Evolutionary conservation across 2,797 vertebrate genomes (phyloP).

Genomic region (Crotalus adamanteus): DNA sequence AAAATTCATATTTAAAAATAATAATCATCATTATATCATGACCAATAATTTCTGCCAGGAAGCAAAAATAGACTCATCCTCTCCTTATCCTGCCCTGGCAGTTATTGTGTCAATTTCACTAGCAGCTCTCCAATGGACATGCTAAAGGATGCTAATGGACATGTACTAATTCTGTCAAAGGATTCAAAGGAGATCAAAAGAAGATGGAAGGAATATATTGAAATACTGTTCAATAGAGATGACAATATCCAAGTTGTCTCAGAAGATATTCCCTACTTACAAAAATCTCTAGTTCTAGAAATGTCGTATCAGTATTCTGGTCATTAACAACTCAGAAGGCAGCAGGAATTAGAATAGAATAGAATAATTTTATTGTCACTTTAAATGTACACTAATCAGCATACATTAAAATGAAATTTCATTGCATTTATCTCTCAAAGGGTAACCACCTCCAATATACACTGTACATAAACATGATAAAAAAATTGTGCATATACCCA

Average conservation of each 20-base stretch:
- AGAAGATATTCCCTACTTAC: background rate
- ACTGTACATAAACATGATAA: no score
- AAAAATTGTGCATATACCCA: no score
- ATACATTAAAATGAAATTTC: no score
- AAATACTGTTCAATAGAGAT: background rate
- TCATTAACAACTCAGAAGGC: background rate
- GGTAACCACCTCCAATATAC: no score
- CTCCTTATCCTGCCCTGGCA: background rate
- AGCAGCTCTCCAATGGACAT: background rate
- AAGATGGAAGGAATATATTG: background rate
- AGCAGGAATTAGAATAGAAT: no score
- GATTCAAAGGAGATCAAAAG: background rate
- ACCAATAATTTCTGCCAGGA: background rate
- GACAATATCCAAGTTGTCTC: background rate
- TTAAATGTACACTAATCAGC: no score
- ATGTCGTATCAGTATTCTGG: background rate
- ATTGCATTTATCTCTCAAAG: no score
- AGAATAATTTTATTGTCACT: no score
- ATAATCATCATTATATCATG: background rate
- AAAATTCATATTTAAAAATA: background rate
- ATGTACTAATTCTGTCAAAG: background rate
- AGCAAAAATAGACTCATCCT: background rate
- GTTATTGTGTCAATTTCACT: background rate
- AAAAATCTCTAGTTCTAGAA: background rate
- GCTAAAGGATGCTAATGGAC: background rate